Conservation (phyloP, 2,888 invertebrate species). For the Macropis europaea region DNA sequence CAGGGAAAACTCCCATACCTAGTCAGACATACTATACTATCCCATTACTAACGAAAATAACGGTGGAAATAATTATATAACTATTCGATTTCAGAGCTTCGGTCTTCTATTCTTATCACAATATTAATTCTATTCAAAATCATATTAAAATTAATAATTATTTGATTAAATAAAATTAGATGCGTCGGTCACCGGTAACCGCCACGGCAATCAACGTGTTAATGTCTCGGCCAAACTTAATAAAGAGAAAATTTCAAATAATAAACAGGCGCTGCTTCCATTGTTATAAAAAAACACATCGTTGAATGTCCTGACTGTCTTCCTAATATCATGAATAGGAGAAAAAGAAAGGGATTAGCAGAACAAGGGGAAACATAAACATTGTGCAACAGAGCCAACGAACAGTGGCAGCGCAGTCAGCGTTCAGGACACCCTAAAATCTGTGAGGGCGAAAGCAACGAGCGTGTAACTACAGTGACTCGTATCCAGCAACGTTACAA, state of each 20-base stretch:
- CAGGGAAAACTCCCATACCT: no score
- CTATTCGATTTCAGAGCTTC: no score
- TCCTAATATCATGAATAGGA: conserved; percentile 23
- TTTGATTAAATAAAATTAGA: no score
- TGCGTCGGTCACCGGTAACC: no score
- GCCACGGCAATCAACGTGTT: no score
- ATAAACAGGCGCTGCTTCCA: conserved; percentile 9
- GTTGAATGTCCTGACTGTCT: conserved; percentile 12
- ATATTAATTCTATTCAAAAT: no score
- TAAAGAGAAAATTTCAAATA: neutral
- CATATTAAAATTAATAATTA: no score
- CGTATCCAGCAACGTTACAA: neutral
- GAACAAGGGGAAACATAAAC: conserved; percentile 53
- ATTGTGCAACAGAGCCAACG: conserved; percentile 30
- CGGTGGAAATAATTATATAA: no score
- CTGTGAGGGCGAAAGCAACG: conserved; percentile 21
- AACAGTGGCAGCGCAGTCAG: conserved; percentile 53
- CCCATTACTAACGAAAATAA: no score
- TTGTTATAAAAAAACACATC: neutral
- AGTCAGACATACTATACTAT: no score
- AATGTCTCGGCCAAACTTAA: neutral
- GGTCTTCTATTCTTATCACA: no score
- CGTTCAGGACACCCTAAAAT: conserved; percentile 49
- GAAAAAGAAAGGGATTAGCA: conserved; percentile 28
- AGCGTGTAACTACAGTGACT: conserved; percentile 6